phyloP scores from a whole-genome alignment of 2,888 invertebrate species.

The Meghimatium bilineatum region DNA sequence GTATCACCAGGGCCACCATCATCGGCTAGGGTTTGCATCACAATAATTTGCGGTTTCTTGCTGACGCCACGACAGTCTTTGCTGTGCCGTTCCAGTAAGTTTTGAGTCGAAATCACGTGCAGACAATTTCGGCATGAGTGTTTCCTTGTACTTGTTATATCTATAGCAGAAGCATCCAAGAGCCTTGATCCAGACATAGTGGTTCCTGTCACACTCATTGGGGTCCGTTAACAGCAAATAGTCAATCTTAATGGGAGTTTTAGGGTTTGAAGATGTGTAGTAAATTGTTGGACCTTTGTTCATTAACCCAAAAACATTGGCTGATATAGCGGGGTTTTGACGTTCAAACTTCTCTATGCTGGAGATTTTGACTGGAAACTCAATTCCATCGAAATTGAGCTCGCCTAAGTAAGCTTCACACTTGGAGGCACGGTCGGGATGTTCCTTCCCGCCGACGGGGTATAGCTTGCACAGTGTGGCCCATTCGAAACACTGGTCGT shows the following conservation, averaged over 20 bases:
- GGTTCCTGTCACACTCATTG: neutral
- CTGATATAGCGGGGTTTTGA: neutral
- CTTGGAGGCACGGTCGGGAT: too few species aligned
- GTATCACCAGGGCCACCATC: too few species aligned
- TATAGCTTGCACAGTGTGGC: too few species aligned
- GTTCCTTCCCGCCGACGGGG: too few species aligned
- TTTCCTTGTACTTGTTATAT: neutral
- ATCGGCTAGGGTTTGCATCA: neutral
- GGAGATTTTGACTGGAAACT: too few species aligned
- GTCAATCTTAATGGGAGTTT: neutral
- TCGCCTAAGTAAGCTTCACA: too few species aligned
- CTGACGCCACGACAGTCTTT: neutral
- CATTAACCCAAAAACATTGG: neutral
- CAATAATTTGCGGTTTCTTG: neutral
- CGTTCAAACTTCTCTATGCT: constrained; percentile 7
- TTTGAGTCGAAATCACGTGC: neutral
- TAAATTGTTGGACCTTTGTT: neutral
- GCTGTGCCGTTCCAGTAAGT: neutral
- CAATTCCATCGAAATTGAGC: too few species aligned
- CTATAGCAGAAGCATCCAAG: neutral
- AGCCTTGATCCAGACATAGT: neutral
- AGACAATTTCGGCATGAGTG: neutral
- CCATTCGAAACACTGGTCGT: too few species aligned
- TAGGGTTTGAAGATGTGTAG: neutral
- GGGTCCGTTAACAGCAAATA: neutral